These are phyloP conservation scores for Leptogaster cylindrica DNA, from an alignment of 2,888 invertebrate species.

Conservation along the genomic window DNA sequence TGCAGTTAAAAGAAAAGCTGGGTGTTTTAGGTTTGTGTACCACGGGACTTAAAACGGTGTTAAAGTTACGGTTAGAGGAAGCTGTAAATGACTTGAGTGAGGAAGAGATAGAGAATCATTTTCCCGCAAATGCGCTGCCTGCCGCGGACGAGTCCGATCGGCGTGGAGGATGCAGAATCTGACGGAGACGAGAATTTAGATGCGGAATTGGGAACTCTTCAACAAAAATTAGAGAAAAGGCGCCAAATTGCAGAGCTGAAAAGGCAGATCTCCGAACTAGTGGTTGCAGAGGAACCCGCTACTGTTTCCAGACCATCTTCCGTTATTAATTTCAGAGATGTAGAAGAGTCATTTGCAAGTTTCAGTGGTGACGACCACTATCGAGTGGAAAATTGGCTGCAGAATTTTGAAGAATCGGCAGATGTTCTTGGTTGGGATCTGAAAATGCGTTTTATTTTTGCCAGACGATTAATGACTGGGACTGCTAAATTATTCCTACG, in stretches of 20 bases:
- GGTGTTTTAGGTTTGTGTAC: background rate
- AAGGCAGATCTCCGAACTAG: background rate
- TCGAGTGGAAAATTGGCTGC: background rate
- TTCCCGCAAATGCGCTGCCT: background rate
- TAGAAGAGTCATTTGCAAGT: constrained; percentile 3
- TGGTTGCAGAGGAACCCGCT: background rate
- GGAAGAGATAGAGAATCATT: background rate
- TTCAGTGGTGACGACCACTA: constrained; percentile 6
- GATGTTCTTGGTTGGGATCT: background rate
- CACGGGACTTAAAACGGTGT: background rate
- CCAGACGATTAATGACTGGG: background rate
- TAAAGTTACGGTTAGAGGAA: background rate
- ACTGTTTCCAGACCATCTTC: background rate
- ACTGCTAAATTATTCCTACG: background rate
- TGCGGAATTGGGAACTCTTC: background rate
- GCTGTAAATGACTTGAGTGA: background rate
- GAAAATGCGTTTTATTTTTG: background rate
- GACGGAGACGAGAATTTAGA: background rate
- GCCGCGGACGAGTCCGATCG: background rate
- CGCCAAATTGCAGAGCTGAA: background rate
- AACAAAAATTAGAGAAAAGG: background rate
- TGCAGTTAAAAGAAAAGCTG: background rate
- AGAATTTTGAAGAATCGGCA: background rate
- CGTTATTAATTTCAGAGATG: constrained; percentile 14
- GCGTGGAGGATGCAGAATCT: background rate